Percentiles rank a stretch among this genome's conserved stretches.
Conservation (phyloP, 2,113 vertebrate genomes). For the Larimichthys crocea region DNA sequence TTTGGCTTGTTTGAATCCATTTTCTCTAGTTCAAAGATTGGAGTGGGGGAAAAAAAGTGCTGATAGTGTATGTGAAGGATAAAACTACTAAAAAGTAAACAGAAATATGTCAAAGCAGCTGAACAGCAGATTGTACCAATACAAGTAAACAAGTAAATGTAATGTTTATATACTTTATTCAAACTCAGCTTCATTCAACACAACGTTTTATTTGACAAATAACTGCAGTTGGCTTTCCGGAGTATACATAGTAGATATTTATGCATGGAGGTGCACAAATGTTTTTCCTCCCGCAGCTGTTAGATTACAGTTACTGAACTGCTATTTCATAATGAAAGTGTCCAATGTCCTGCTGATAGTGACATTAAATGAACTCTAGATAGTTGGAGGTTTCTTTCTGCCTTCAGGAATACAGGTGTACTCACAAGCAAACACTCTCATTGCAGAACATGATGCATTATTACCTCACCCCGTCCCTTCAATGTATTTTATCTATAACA, state of each 20-base stretch:
- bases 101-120: not conserved
- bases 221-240: not conserved
- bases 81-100: not conserved
- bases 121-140: not conserved
- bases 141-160: not conserved
- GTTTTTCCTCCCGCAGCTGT: slow-evolving; percentile 1
- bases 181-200: not conserved
- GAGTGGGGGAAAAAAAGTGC: not conserved
- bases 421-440: slow-evolving; percentile 24
- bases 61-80: not conserved
- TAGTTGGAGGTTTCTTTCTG: slow-evolving; percentile 3
- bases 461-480: slow-evolving; percentile 19
- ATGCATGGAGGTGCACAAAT: not conserved
- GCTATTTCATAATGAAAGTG: slow-evolving; percentile 19
- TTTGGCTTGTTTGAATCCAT: not conserved
- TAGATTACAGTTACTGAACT: not conserved
- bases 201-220: not conserved
- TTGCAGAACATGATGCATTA: slow-evolving; percentile 14
- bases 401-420: slow-evolving; percentile 7
- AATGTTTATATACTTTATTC: not conserved
- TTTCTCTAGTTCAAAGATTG: not conserved
- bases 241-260: not conserved
- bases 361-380: not conserved
- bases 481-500: slow-evolving; percentile 20
- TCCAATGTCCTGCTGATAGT: not conserved